Evolutionary conservation across 2,888 invertebrate genomes (phyloP).

Genomic region (Oxystoma pomonae): DNA sequence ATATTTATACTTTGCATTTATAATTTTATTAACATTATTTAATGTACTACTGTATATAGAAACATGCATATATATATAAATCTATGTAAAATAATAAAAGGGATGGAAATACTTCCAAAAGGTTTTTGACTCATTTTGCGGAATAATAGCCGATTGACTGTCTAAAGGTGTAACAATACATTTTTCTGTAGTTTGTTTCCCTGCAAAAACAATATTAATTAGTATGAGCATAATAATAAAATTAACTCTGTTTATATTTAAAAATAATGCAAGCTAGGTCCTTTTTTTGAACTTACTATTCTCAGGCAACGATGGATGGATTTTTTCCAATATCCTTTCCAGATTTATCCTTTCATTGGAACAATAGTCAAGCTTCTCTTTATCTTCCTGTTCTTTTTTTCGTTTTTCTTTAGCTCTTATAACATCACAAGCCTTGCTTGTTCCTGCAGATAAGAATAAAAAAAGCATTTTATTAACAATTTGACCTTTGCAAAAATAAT

Average conservation of each 20-base stretch:
- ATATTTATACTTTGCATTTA: too few species aligned
- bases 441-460: background rate
- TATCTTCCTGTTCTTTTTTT: constrained; percentile 25
- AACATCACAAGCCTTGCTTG: constrained; percentile 30
- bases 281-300: too few species aligned
- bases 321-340: constrained; percentile 5
- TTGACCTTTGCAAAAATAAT: too few species aligned
- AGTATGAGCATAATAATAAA: too few species aligned
- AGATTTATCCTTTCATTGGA: constrained; percentile 23
- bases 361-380: constrained; percentile 31
- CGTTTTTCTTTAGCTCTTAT: constrained; percentile 23
- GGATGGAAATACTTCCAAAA: constrained; percentile 59
- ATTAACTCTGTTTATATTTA: too few species aligned
- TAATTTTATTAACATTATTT: too few species aligned
- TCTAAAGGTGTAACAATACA: background rate
- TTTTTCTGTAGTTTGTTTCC: background rate
- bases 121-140: constrained; percentile 35
- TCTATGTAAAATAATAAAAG: constrained; percentile 51
- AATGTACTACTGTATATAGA: too few species aligned
- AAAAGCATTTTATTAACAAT: too few species aligned
- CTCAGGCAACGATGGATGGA: too few species aligned
- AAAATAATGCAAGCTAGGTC: too few species aligned
- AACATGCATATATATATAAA: too few species aligned
- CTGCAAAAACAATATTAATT: background rate
- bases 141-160: background rate